Evolutionary conservation across 2,113 vertebrate species (phyloP).

Genomic region (Takifugu bimaculatus): DNA sequence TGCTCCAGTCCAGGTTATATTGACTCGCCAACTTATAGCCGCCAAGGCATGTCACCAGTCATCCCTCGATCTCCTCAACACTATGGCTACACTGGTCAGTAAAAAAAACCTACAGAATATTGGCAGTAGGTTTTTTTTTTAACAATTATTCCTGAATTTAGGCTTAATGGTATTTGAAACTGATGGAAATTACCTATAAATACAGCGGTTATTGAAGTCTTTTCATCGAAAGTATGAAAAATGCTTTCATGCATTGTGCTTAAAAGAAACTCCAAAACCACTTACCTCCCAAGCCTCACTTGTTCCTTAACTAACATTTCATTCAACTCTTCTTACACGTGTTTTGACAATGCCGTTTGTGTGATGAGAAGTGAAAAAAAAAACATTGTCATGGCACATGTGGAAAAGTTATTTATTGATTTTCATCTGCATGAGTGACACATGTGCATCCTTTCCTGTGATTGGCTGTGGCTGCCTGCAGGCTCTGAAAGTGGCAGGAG

Average conservation of each 20-base stretch:
- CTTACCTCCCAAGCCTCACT: conserved; percentile 3
- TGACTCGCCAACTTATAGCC: conserved; percentile 87
- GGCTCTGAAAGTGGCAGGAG: conserved; percentile 97
- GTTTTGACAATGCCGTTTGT: conserved; percentile 25
- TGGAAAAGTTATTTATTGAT: conserved; percentile 39
- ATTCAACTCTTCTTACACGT: conserved; percentile 48
- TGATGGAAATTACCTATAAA: too few relatives aligned
- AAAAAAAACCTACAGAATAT: background rate
- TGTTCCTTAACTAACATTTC: conserved; percentile 2
- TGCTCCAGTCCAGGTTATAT: conserved; percentile 94
- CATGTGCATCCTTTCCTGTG: conserved; percentile 70
- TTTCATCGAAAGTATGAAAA: too few relatives aligned
- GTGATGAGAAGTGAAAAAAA: conserved; percentile 2
- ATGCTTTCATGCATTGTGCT: too few relatives aligned
- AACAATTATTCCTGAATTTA: too few relatives aligned
- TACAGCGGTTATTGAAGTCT: too few relatives aligned
- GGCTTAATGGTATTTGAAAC: too few relatives aligned
- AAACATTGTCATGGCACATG: conserved; percentile 44
- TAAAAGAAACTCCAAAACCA: too few relatives aligned
- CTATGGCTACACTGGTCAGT: conserved; percentile 89
- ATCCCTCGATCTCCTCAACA: conserved; percentile 90
- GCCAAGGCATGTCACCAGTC: conserved; percentile 91
- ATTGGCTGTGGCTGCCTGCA: conserved; percentile 81
- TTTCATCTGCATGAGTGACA: conserved; percentile 39
- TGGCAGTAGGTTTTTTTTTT: too few relatives aligned